Base-by-base conservation (phyloP, 2,113 vertebrate genomes). In the Bungarus multicinctus region DNA sequence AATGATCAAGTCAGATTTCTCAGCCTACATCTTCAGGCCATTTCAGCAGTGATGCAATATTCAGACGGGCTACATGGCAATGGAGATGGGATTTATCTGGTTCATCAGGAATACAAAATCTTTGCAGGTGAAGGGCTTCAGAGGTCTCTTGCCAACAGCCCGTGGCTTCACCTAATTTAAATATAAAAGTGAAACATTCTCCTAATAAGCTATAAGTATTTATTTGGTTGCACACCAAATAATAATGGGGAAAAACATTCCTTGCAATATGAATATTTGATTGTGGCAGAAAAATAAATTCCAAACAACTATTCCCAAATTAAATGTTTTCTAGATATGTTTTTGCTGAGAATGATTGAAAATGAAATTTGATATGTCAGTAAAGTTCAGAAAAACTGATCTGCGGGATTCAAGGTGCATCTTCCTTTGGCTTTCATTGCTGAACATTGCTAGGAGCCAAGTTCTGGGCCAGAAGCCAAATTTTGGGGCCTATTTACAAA, bases 1-100 rank as follows among this genome's bases (percentile, higher is more conserved):
- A 94, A 94, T 97, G 96, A 97, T 96, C 94, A 96, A 95, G 96
- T 92, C 94, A 97, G 96, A 94, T 96, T 97, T 96, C 95, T 96
- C 96, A 97, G 93, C 96, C 96, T 94, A 96, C 95, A 94, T 93
- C 94, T 97, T 95, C 95, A 95, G 96, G 96, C 93, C 94, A 94
- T 95, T 96, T 93, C 87, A 94, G 95, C 91, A 89, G 94, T 96
- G 95, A 96, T 96, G 74, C 91, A 94, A 94, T 92, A 95, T 81
- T 93, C 94, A 97, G 96, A 95, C 96, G 97, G 96, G 89, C 93
- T 47, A 93, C 43, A 93, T 91, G 93, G 95, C 95, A 94, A 95
- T 94, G 95, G 96, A 96, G 95, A 96, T 94, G 96, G 96, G 96
- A 22, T 96, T 96, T 96, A 96, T 96, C 97, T 95, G 93, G 94